A percentile compares a stretch with the other conserved stretches of the same genome.
Evolutionary conservation across 2,888 invertebrate genomes (phyloP).

Genomic region (Limnephilus rhombicus): DNA sequence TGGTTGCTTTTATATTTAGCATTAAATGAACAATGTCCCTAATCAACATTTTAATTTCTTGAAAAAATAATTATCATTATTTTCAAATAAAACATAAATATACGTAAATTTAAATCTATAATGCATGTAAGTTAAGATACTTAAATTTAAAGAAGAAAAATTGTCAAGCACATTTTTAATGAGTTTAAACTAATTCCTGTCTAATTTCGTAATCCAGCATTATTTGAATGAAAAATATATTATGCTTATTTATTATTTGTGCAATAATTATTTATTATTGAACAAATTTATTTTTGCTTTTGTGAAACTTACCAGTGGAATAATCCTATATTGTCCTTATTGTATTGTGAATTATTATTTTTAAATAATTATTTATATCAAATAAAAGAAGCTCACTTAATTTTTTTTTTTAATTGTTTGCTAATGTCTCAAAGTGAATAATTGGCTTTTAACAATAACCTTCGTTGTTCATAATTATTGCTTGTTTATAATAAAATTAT

Average conservation of each 20-base stretch:
- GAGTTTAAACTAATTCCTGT: neutral
- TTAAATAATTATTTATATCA: neutral
- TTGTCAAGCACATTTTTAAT: neutral
- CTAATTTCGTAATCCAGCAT: neutral
- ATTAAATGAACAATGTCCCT: neutral
- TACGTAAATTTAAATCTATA: neutral
- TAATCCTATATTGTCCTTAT: neutral
- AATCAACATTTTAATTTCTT: neutral
- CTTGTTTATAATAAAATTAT: neutral
- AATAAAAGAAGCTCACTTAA: neutral
- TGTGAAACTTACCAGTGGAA: neutral
- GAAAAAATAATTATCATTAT: neutral
- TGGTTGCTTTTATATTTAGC: neutral
- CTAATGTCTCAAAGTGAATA: neutral
- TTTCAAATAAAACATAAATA: neutral
- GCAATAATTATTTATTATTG: neutral
- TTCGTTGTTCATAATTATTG: neutral
- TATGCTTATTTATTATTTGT: neutral
- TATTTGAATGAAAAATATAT: neutral
- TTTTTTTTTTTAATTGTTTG: neutral
- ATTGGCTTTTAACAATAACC: neutral
- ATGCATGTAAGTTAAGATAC: neutral
- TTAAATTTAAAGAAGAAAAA: neutral
- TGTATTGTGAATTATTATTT: neutral
- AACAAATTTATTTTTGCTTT: neutral